Percentiles rank a stretch among this genome's conserved stretches.
Evolutionary conservation across 1,140 invertebrate genomes (phyloP).

Genomic region (Colletes gigas): DNA sequence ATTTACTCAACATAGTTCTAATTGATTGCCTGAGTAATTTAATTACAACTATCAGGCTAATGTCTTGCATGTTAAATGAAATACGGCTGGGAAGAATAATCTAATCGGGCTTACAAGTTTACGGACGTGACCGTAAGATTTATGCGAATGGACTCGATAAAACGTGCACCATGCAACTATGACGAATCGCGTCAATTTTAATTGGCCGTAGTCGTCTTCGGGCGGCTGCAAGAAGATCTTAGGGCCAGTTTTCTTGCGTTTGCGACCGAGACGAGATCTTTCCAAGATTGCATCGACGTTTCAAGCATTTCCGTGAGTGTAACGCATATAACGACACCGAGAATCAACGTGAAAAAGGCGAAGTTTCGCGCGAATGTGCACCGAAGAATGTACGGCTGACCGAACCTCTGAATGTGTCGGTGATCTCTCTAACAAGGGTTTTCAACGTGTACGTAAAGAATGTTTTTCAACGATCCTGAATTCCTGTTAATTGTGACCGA

Average conservation of each 20-base stretch:
- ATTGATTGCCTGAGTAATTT: constrained; percentile 46
- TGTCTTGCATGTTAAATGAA: constrained; percentile 12
- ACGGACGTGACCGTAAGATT: constrained; percentile 26
- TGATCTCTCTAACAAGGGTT: constrained; percentile 31
- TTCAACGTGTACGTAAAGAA: constrained; percentile 16
- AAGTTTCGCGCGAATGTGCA: constrained; percentile 31
- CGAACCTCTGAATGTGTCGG: constrained; percentile 16
- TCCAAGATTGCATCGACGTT: constrained; percentile 51
- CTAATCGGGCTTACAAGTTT: constrained; percentile 27
- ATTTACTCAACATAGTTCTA: constrained; percentile 1
- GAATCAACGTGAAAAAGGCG: constrained; percentile 20
- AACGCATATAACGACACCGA: constrained; percentile 15
- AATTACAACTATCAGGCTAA: constrained; percentile 33
- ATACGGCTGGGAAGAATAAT: constrained; percentile 6
- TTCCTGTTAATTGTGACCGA: constrained; percentile 36
- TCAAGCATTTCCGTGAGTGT: constrained; percentile 43
- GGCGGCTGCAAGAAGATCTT: background rate
- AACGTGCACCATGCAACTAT: constrained; percentile 29
- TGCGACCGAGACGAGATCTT: constrained; percentile 35
- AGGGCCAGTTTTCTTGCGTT: constrained; percentile 45
- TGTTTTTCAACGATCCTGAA: constrained; percentile 22
- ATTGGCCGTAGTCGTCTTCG: constrained; percentile 12
- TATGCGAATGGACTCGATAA: constrained; percentile 17
- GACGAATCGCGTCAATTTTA: constrained; percentile 30
- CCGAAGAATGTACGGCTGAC: constrained; percentile 23